Evolutionary conservation across 2,113 vertebrate genomes (phyloP), one percentile per base, ranked within the genome.

Genomic region (Myotis brandtii): DNA sequence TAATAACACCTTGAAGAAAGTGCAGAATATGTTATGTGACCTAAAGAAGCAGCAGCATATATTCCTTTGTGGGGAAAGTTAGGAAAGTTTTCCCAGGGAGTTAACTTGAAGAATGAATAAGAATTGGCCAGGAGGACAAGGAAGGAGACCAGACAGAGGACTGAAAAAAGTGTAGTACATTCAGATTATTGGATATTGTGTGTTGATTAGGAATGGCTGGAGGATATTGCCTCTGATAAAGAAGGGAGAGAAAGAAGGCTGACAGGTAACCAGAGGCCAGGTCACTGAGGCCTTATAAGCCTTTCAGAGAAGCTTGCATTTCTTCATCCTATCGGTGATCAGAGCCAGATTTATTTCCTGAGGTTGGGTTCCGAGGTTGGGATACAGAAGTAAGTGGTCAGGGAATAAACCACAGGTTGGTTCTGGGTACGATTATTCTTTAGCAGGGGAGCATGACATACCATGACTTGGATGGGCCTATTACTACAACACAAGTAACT

Each of bases 401-500:
- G 56, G n/a, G 40, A 70, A 81, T 59, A 88, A 93, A 91, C 13
- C 34, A 70, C 59, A 43, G 48, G 34, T 59, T 79, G 52, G 13
- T 52, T 95, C 75, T 87, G 54, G 34, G 32, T 91, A 25, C 70
- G 48, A 91, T 95, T 85, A n/a, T 93, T 95, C 30, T 70, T 89
- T 73, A 95, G 25, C 17, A 75, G 43, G 52, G 66, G 43, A 85
- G 54, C 46, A 43, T 43, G 85, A 76, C 21, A 46, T 50, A 56
- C 18, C 77, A 9, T 94, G 77, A 75, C 69, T 86, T 96, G 90
- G 37, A 70, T 81, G 43, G 25, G 25, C 16, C 17, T 93, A 21
- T 93, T 88, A 91, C 93, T 91, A 64, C 25, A 79, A 69, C 40
- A 93, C 64, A 95, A 93, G n/a, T 79, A 91, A 93, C 30, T 79